Percentiles rank a stretch among this genome's conserved stretches.
Evolutionary conservation across 2,888 invertebrate species (phyloP).

Genomic region (Ophioninae sp.): DNA sequence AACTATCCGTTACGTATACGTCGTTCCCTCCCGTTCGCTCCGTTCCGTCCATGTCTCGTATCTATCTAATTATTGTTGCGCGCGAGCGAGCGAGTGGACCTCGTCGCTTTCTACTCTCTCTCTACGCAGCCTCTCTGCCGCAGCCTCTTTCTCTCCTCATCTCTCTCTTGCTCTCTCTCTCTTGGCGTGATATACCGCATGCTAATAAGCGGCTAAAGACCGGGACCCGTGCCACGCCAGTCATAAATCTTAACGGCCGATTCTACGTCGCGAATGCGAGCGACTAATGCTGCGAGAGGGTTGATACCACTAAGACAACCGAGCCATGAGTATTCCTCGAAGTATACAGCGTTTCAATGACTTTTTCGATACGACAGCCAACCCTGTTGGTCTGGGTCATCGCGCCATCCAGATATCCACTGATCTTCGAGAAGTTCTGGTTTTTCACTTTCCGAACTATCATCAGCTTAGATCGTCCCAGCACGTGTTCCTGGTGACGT

Average conservation of each 20-base stretch:
- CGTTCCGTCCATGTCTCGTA: constrained; percentile 77
- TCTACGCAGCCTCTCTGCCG: constrained; percentile 62
- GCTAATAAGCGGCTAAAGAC: constrained; percentile 82
- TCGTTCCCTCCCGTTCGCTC: constrained; percentile 64
- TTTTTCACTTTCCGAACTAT: not conserved
- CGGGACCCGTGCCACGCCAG: constrained; percentile 75
- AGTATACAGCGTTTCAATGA: not conserved
- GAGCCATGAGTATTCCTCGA: not conserved
- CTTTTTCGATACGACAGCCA: not conserved
- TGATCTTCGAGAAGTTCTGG: not conserved
- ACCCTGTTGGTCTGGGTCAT: not conserved
- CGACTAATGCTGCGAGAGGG: constrained; percentile 26
- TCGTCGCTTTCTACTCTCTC: constrained; percentile 65
- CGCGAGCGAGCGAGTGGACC: constrained; percentile 65
- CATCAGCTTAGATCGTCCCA: not conserved
- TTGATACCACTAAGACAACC: constrained; percentile 26
- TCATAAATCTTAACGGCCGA: constrained; percentile 79
- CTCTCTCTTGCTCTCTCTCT: constrained; percentile 59
- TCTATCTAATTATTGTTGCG: constrained; percentile 81
- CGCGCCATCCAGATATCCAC: not conserved
- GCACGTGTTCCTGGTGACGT: constrained; percentile 24
- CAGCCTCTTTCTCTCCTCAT: not conserved
- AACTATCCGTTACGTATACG: constrained; percentile 57
- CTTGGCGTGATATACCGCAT: constrained; percentile 80
- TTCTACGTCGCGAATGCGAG: constrained; percentile 65